A percentile compares a stretch with the other conserved stretches of the same genome.
Evolutionary conservation across 92 coral and sea anemone species (phyloP).

Genomic region (Virgularia gustaviana): DNA sequence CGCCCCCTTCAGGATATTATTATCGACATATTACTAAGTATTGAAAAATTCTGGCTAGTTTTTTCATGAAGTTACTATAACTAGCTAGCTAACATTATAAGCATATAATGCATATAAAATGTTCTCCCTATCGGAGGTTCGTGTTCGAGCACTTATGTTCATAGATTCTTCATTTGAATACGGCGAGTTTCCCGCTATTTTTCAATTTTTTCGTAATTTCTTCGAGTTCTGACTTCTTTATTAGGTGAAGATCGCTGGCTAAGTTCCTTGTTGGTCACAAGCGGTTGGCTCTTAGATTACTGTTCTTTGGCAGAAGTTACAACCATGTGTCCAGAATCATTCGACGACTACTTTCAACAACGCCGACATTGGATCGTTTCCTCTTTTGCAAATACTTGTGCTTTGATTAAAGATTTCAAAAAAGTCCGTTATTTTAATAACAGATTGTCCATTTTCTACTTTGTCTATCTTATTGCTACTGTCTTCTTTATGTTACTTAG

Average conservation of each 20-base stretch:
- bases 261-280: conserved; percentile 18
- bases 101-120: too few species aligned
- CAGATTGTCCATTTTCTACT: conserved; percentile 15
- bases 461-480: conserved; percentile 15
- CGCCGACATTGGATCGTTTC: conserved; percentile 33
- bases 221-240: too few species aligned
- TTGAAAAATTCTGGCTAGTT: too few species aligned
- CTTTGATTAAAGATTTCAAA: conserved; percentile 14
- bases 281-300: conserved; percentile 33
- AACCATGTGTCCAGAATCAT: conserved; percentile 29
- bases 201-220: too few species aligned
- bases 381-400: conserved; percentile 23
- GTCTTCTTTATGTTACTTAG: conserved; percentile 31
- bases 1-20: too few species aligned
- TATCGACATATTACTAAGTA: too few species aligned
- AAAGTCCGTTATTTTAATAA: conserved; percentile 32
- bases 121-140: too few species aligned
- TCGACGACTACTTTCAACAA: conserved; percentile 38
- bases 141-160: too few species aligned
- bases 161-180: too few species aligned
- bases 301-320: conserved; percentile 35
- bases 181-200: too few species aligned
- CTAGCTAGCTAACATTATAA: too few species aligned
- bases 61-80: too few species aligned
- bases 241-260: conserved; percentile 35